A percentile compares a stretch with the other conserved stretches of the same genome.
phyloP scores from a whole-genome alignment of 2,113 vertebrate species.

The Psettodes erumei region DNA sequence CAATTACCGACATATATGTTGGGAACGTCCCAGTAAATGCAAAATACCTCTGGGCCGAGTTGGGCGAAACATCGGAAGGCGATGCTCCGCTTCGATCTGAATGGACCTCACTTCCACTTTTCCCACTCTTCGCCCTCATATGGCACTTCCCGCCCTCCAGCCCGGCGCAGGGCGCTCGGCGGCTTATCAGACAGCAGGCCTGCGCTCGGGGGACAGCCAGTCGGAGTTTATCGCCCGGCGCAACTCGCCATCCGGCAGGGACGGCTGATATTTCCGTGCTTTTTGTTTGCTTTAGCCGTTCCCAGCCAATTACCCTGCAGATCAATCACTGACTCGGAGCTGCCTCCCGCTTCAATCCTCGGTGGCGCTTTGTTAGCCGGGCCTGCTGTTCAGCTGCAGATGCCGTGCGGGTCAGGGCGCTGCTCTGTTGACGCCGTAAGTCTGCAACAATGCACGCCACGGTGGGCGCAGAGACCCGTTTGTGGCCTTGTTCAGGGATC shows the following conservation, averaged over 20 bases:
- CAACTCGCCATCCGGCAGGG: slow-evolving; percentile 60
- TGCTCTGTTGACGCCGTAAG: slow-evolving; percentile 43
- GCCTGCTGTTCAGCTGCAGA: slow-evolving; percentile 71
- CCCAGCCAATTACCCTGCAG: slow-evolving; percentile 74
- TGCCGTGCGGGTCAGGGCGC: slow-evolving; percentile 52
- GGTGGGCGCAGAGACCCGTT: slow-evolving; percentile 16
- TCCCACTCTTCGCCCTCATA: slow-evolving; percentile 23
- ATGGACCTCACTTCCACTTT: neutral
- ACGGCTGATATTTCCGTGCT: slow-evolving; percentile 72
- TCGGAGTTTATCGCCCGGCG: slow-evolving; percentile 66
- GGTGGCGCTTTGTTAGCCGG: slow-evolving; percentile 65
- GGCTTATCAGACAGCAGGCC: slow-evolving; percentile 61
- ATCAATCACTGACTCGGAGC: slow-evolving; percentile 73
- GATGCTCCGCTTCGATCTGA: no score
- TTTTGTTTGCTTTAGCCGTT: slow-evolving; percentile 59
- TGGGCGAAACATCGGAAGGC: no score
- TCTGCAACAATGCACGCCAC: slow-evolving; percentile 46
- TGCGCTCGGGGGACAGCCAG: slow-evolving; percentile 59
- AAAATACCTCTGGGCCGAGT: no score
- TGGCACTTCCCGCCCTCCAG: slow-evolving; percentile 17
- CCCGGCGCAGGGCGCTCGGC: slow-evolving; percentile 54
- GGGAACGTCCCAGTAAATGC: no score
- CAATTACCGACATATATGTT: no score
- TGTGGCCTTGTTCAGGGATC: slow-evolving; percentile 26
- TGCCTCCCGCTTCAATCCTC: slow-evolving; percentile 65